phyloP scores from a whole-genome alignment of 2,113 vertebrate genomes.

The Aspiorhynchus laticeps region DNA sequence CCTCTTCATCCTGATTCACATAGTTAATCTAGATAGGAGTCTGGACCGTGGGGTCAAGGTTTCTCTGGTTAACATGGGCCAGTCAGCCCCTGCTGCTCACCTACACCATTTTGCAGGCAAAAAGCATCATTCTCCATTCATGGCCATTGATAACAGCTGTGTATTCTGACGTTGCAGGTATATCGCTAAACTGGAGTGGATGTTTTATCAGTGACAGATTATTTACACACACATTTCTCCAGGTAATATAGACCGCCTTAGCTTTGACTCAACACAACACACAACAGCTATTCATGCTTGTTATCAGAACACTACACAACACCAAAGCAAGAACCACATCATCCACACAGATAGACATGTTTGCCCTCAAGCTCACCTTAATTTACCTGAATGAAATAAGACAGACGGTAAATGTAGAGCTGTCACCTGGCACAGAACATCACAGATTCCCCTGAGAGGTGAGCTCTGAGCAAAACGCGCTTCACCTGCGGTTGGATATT shows the following conservation, averaged over 20 bases:
- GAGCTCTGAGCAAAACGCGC: neutral
- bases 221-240: neutral
- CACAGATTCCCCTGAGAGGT: constrained; percentile 25
- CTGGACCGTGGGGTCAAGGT: neutral
- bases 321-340: neutral
- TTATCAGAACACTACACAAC: constrained; percentile 18
- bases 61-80: neutral
- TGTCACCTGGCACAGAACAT: constrained; percentile 25
- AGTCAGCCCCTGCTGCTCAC: neutral
- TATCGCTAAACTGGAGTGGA: neutral
- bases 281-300: neutral
- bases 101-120: neutral
- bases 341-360: constrained; percentile 26
- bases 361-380: constrained; percentile 18
- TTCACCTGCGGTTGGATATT: neutral
- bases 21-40: constrained; percentile 15
- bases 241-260: neutral
- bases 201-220: neutral
- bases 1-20: too few relatives aligned
- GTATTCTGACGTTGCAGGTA: neutral
- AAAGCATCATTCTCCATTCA: neutral
- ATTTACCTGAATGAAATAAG: constrained; percentile 30
- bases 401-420: constrained; percentile 11
- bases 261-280: neutral
- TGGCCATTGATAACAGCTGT: neutral